Evolutionary conservation across 2,113 vertebrate genomes (phyloP).

Genomic region (Todiramphus chloris): DNA sequence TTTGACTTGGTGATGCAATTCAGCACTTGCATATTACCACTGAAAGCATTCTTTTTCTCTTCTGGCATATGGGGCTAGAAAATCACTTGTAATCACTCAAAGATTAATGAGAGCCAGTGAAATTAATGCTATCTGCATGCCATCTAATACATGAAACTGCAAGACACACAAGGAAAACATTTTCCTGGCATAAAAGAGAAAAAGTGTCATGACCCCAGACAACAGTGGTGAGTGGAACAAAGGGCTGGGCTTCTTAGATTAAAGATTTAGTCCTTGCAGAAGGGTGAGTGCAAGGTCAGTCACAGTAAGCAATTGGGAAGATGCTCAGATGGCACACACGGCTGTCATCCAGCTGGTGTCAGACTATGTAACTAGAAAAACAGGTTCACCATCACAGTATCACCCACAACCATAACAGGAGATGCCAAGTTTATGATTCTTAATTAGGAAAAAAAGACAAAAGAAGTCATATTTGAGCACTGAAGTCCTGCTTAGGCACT

Average conservation of each 20-base stretch:
- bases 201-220: not conserved
- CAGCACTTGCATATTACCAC: not conserved
- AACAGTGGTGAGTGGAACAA: not conserved
- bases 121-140: not conserved
- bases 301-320: not conserved
- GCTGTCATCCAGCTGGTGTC: not conserved
- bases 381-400: not conserved
- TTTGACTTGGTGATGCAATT: not conserved
- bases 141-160: not conserved
- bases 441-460: not conserved
- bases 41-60: not conserved
- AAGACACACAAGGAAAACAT: not conserved
- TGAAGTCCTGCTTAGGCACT: not conserved
- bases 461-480: not conserved
- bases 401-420: not conserved
- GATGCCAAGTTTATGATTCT: not conserved
- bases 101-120: not conserved
- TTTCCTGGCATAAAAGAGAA: not conserved
- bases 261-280: not conserved
- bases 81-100: not conserved
- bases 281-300: not conserved
- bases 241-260: not conserved
- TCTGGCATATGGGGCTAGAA: not conserved
- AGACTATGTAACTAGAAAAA: not conserved
- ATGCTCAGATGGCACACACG: not conserved